Evolutionary conservation across 2,888 invertebrate species (phyloP), one percentile per base, ranked within the genome.

Genomic region (Mythimna lalbum): DNA sequence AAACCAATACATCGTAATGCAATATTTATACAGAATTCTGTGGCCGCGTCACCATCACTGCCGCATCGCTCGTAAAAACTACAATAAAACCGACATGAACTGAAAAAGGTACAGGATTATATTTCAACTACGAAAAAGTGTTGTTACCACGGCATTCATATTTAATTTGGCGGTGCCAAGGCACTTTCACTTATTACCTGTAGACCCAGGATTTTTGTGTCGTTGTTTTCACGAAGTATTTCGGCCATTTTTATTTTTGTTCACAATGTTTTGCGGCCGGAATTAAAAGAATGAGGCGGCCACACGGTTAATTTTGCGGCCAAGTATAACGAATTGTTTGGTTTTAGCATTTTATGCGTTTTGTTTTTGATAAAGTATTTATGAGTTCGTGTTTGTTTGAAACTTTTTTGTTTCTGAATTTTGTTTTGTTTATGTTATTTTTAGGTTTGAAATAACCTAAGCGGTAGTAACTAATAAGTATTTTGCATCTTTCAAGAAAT

Each of bases 141-240:
- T 79, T 80, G 83, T 81, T 76, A 81, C 83, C 79, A 74, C 60
- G 62, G 83, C 82, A 83, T 83, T 84, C 82, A 91, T 91, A 90
- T 91, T 92, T 91, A 89, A 91, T 90, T 88, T 87, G 81, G 79
- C 82, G 63, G 86, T 83, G 81, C 77, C 69, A 78, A 82, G 85
- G 84, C 89, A 90, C 91, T 92, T 90, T 87, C 85, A 78, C 88
- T 91, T 91, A 92, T 91, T 92, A 89, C 87, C 83, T 86, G 86
- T 80, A 81, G 78, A 80, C 84, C 68, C 83, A 82, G 83, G 85
- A 83, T 86, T 86, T 84, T 77, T 85, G 73, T 85, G 74, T 73
- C 79, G 74, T 82, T 82, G 75, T 83, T 85, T 68, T 63, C 76
- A 53, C 69, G 66, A 76, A 81, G 72, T 78, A 80, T 85, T 83